Evolutionary conservation across 1,140 invertebrate genomes (phyloP).

Genomic region (Tyrophagus putrescentiae): DNA sequence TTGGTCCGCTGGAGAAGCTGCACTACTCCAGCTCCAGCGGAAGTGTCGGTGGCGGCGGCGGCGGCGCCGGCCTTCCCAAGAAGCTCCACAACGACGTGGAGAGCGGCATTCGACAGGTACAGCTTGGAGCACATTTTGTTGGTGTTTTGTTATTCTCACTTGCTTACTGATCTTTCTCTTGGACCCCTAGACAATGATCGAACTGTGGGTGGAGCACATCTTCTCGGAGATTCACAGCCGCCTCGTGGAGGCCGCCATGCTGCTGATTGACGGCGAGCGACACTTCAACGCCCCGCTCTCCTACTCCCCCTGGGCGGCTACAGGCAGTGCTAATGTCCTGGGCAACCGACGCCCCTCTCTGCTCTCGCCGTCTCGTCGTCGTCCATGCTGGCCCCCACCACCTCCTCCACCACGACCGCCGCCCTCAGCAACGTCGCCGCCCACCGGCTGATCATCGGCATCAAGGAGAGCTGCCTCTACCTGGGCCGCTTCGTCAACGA

Average conservation of each 20-base stretch:
- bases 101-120: constrained; percentile 66
- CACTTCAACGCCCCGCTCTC: no score
- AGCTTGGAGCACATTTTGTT: not conserved
- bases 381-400: no score
- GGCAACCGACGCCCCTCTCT: no score
- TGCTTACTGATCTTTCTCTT: constrained; percentile 21
- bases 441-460: constrained; percentile 89
- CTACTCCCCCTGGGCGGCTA: no score
- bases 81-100: constrained; percentile 64
- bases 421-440: constrained; percentile 94
- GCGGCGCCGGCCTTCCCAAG: constrained; percentile 40
- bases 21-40: constrained; percentile 46
- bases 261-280: constrained; percentile 82
- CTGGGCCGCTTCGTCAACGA: constrained; percentile 84
- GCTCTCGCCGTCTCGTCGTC: no score
- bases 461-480: constrained; percentile 89
- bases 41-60: constrained; percentile 29
- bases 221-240: constrained; percentile 83
- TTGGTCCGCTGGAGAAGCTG: constrained; percentile 76
- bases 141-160: not conserved
- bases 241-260: constrained; percentile 91
- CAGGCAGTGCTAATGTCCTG: no score
- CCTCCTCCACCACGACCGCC: no score
- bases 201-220: constrained; percentile 94
- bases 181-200: constrained; percentile 69